Base-by-base conservation (phyloP, 30 jellyfish, hydroid and myxozoan genomes). In the Cassiopea xamachana region DNA sequence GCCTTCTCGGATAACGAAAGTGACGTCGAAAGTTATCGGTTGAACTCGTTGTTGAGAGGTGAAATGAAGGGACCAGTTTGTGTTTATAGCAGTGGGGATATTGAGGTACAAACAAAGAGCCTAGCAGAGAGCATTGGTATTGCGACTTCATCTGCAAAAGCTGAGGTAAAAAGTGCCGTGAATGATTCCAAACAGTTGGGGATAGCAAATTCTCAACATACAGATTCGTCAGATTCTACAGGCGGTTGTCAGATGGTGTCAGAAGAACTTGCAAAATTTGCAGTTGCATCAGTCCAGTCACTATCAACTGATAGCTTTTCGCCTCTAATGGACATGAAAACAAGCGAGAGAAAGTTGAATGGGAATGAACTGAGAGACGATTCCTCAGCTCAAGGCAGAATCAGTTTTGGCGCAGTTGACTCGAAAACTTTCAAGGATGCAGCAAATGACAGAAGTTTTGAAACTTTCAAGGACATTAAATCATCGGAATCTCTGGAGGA, bases 1-100 rank as follows among this genome's bases (percentile, higher is more conserved):
- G 91, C 94, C 5, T 91, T 85, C 73, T 94, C 98, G 39, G 99
- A 95, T 74, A 85, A 87, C 81, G 99, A 95, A 60, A 87, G 97
- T 51, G 96, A 85, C 49, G 94, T 95, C 73, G 99, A 95, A 69
- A 81, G 95, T 13, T 91, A 95, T 70, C 98, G 99, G 44, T 78
- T 89, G 46, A 95, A 95, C 59, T 82, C 99, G 71, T 60, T 95
- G 60, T 79, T 95, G 49, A 84, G 99, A 73, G 98, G 98, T 5
- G 93, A 87, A 15, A 79, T 91, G 89, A 94, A 90, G 70, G 97
- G 96, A 76, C 95, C 92, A 51, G 97, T 94, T 8, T 83, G 50
- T 76, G 96, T 94, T 7, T 94, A 94, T 70, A 91, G 95, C 67
- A 88, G 90, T 48, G 78, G 83, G 48, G 88, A 88, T 46, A 76